Evolutionary conservation across 2,888 invertebrate species (phyloP).

Genomic region (Phyto melanocephala): DNA sequence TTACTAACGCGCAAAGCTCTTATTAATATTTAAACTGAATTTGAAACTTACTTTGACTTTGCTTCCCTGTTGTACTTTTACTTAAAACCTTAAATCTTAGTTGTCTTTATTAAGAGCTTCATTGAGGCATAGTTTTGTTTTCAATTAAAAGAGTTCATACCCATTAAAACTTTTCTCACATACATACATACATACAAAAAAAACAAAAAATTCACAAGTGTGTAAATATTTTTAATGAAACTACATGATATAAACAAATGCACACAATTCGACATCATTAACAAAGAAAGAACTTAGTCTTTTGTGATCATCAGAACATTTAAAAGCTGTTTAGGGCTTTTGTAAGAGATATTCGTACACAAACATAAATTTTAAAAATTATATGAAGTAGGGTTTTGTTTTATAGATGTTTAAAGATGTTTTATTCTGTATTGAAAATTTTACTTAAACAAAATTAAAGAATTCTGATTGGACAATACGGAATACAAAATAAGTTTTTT

Average conservation of each 20-base stretch:
- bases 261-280: not conserved
- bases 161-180: not conserved
- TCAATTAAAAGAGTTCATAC: not conserved
- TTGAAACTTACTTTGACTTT: not conserved
- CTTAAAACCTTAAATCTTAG: not conserved
- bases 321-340: not conserved
- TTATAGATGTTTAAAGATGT: too few relatives aligned
- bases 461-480: too few relatives aligned
- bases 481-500: too few relatives aligned
- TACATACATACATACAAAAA: too few relatives aligned
- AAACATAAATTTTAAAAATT: too few relatives aligned
- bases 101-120: not conserved
- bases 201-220: not conserved
- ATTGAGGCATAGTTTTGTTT: not conserved
- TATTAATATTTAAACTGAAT: too few relatives aligned
- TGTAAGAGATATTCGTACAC: not conserved
- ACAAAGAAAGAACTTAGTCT: not conserved
- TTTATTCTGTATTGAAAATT: too few relatives aligned
- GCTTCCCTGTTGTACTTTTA: not conserved
- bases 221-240: not conserved
- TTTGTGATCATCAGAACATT: not conserved
- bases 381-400: too few relatives aligned
- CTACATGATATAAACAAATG: too few relatives aligned
- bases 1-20: too few relatives aligned
- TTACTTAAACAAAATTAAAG: too few relatives aligned